Conservation (phyloP, 2,888 invertebrate species). For the Synergus itoensis region DNA sequence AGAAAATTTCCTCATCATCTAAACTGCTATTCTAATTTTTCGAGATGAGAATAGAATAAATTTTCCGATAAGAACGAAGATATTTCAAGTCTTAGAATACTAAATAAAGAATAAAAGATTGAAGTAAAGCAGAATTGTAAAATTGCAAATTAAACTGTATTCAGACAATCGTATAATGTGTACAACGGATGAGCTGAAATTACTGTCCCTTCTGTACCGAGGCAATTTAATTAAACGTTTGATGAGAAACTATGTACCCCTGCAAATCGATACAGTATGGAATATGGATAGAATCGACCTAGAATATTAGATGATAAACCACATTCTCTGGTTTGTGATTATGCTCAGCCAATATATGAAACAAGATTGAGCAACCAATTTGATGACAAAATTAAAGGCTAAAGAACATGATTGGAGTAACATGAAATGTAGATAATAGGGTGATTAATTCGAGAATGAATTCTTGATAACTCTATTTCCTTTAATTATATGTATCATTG, state of each 20-base stretch:
- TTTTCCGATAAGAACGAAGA: neutral
- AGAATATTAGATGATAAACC: conserved; percentile 6
- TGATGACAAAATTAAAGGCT: neutral
- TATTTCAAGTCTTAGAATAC: neutral
- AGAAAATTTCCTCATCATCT: neutral
- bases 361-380: neutral
- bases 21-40: no score
- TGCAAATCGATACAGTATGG: neutral
- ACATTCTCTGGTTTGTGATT: conserved; percentile 27
- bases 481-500: neutral
- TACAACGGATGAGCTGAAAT: neutral
- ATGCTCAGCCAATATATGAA: neutral
- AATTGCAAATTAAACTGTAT: neutral
- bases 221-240: conserved; percentile 25
- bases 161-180: neutral
- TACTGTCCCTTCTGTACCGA: conserved; percentile 8
- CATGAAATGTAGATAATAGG: neutral
- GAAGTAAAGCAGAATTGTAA: neutral
- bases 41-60: no score
- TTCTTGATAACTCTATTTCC: neutral
- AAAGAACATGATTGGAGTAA: neutral
- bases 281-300: conserved; percentile 13
- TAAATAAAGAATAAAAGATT: no score
- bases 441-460: neutral
- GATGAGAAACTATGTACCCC: neutral